phyloP scores from a whole-genome alignment of 2,888 invertebrate genomes.

The Eristalis arbustorum region DNA sequence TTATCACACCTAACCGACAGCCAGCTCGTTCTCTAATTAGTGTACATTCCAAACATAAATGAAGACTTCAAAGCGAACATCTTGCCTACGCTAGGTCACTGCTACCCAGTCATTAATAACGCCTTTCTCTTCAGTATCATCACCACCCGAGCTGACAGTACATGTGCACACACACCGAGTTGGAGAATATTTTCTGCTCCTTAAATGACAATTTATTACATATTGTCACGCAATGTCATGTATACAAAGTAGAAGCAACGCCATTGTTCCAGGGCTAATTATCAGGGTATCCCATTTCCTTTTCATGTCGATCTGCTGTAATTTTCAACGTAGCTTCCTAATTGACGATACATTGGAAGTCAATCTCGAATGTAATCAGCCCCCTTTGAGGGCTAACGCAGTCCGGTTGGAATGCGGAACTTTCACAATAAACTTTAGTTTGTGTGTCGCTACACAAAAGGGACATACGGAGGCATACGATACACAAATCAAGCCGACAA shows the following conservation, averaged over 20 bases:
- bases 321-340: conserved; percentile 6
- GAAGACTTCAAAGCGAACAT: neutral
- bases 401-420: neutral
- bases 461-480: neutral
- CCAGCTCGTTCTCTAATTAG: neutral
- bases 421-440: neutral
- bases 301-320: neutral
- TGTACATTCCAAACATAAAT: neutral
- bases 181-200: neutral
- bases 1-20: neutral
- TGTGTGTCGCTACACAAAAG: neutral
- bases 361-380: conserved; percentile 9
- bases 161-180: neutral
- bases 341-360: conserved; percentile 18
- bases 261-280: neutral
- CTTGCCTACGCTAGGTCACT: neutral
- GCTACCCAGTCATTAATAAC: neutral
- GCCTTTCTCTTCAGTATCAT: neutral
- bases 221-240: neutral
- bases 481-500: neutral
- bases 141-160: neutral
- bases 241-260: neutral
- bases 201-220: neutral
- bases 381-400: neutral
- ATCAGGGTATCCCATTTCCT: neutral